These are phyloP conservation scores for Lamellibrachia columna DNA, from an alignment of 2,888 invertebrate genomes.

Conservation along the genomic window DNA sequence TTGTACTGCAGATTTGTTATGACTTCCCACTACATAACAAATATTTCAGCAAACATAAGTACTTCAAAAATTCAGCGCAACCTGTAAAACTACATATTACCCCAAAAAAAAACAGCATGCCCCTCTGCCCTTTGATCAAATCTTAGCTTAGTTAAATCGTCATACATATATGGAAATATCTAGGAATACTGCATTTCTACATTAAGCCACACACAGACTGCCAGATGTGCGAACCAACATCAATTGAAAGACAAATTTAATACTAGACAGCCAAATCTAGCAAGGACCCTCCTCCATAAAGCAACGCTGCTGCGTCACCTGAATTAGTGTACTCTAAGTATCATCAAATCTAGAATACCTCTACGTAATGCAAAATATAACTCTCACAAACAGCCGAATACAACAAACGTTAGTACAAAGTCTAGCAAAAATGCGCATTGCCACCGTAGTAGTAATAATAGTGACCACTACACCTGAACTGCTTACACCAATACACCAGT, in stretches of 20 bases:
- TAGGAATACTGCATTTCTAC: slow-evolving; percentile 12
- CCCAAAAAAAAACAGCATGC: neutral
- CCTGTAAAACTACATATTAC: neutral
- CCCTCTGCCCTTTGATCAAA: neutral
- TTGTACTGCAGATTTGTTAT: neutral
- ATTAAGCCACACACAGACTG: slow-evolving; percentile 4
- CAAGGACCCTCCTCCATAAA: neutral
- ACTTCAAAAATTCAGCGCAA: neutral
- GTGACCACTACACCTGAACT: neutral
- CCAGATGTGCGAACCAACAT: neutral
- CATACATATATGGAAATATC: slow-evolving; percentile 16
- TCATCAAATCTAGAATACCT: slow-evolving; percentile 16
- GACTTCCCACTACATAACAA: neutral
- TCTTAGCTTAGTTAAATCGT: neutral
- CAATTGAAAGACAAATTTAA: slow-evolving; percentile 10
- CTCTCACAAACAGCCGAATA: neutral
- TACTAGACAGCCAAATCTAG: slow-evolving; percentile 11
- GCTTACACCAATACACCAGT: neutral
- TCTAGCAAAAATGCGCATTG: slow-evolving; percentile 10
- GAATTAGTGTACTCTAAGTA: neutral
- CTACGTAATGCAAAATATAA: slow-evolving; percentile 9
- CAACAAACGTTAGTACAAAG: slow-evolving; percentile 3
- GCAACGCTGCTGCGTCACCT: neutral
- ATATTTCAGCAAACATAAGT: neutral
- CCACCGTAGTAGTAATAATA: neutral